Conservation (phyloP, 2,888 invertebrate genomes). For the Petrolisthes manimaculis region DNA sequence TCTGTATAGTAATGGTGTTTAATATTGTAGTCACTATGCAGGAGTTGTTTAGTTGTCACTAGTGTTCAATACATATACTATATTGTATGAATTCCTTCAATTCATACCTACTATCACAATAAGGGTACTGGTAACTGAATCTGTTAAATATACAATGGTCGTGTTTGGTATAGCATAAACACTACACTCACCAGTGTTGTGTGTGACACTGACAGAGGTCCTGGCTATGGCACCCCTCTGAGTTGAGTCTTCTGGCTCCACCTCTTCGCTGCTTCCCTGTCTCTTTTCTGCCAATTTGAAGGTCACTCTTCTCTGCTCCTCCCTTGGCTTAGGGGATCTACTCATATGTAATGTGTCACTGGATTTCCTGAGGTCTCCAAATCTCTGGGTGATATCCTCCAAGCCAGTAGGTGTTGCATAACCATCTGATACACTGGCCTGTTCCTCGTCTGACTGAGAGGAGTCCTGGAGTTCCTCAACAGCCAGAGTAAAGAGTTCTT, state of each 20-base stretch:
- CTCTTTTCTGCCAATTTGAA: slow-evolving; percentile 15
- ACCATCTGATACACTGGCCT: not conserved
- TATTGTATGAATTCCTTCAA: too few relatives aligned
- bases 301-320: not conserved
- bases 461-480: not conserved
- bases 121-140: too few relatives aligned
- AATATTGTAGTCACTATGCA: not conserved
- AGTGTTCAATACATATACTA: too few relatives aligned
- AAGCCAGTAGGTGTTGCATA: not conserved
- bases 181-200: not conserved
- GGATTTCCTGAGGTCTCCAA: not conserved
- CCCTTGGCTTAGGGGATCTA: not conserved
- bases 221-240: slow-evolving; percentile 29
- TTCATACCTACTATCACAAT: too few relatives aligned
- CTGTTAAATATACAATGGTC: too few relatives aligned
- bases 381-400: not conserved
- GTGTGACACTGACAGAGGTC: not conserved
- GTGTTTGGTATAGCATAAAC: not conserved
- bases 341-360: not conserved
- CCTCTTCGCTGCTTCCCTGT: not conserved
- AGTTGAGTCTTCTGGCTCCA: not conserved
- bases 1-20: not conserved
- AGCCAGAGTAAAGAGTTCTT: not conserved
- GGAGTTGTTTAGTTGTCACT: too few relatives aligned
- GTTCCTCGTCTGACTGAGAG: not conserved